These are phyloP conservation scores for Dastarcus helophoroides DNA, from an alignment of 2,888 invertebrate species.

Conservation along the genomic window DNA sequence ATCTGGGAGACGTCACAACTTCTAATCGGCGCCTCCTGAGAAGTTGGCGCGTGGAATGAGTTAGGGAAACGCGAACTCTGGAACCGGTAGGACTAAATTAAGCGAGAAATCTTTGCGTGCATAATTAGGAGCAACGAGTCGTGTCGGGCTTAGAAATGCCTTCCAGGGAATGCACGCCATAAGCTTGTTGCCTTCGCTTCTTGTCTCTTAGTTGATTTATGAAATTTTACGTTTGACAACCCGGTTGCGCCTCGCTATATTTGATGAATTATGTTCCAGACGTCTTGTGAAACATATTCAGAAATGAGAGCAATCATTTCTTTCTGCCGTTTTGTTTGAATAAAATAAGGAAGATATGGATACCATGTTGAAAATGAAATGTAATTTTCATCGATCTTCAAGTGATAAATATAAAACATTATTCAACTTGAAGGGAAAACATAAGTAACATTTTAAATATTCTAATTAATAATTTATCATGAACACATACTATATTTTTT, in stretches of 20 bases:
- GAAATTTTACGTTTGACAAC: conserved; percentile 24
- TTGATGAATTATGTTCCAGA: conserved; percentile 22
- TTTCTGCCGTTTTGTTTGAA: too few species aligned
- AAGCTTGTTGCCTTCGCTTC: conserved; percentile 26
- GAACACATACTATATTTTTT: too few species aligned
- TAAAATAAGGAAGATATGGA: too few species aligned
- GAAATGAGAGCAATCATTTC: too few species aligned
- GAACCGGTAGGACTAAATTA: conserved; percentile 37
- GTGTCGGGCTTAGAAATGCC: conserved; percentile 29
- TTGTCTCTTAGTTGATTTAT: conserved; percentile 34
- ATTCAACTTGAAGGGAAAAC: too few species aligned
- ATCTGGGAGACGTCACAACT: conserved; percentile 19
- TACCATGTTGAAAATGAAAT: too few species aligned
- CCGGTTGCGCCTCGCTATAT: conserved; percentile 13
- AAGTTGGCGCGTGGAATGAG: conserved; percentile 25
- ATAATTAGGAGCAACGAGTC: conserved; percentile 39
- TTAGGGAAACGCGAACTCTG: conserved; percentile 25
- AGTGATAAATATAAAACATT: too few species aligned
- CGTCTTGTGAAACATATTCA: too few species aligned
- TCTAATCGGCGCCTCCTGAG: conserved; percentile 25
- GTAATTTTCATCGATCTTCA: too few species aligned
- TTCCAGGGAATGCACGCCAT: conserved; percentile 15
- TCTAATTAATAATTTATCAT: too few species aligned
- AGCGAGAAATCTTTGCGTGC: conserved; percentile 40
- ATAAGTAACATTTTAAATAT: too few species aligned